A percentile compares a stretch with the other conserved stretches of the same genome.
These are phyloP conservation scores for Crocidura indochinensis DNA, from an alignment of 2,797 vertebrate species.

Conservation along the genomic window DNA sequence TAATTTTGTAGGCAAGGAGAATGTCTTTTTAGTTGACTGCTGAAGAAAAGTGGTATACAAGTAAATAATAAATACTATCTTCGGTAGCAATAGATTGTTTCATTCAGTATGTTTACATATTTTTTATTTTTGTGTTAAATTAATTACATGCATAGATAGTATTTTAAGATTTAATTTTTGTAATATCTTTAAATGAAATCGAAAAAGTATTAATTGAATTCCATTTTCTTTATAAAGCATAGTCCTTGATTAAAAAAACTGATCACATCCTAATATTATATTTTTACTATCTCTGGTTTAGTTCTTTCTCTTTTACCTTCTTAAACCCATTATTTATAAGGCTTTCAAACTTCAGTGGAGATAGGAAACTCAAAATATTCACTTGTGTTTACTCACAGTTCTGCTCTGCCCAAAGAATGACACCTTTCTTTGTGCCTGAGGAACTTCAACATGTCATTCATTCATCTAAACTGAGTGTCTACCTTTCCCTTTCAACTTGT, in stretches of 20 bases:
- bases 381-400: slow-evolving; percentile 5
- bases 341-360: neutral
- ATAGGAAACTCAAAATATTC: neutral
- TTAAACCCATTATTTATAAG: neutral
- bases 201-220: slow-evolving; percentile 49
- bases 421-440: slow-evolving; percentile 37
- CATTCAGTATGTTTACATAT: slow-evolving; percentile 43
- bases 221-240: slow-evolving; percentile 57
- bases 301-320: neutral
- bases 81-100: slow-evolving; percentile 27
- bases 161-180: slow-evolving; percentile 59
- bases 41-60: slow-evolving; percentile 58
- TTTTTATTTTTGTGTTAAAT: slow-evolving; percentile 47
- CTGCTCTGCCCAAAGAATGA: neutral
- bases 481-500: neutral
- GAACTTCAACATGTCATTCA: neutral
- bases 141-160: slow-evolving; percentile 19
- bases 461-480: neutral
- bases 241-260: slow-evolving; percentile 51
- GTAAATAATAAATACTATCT: slow-evolving; percentile 37
- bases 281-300: slow-evolving; percentile 31
- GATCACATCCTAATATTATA: slow-evolving; percentile 16
- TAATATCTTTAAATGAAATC: slow-evolving; percentile 63
- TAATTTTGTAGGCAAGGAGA: slow-evolving; percentile 58
- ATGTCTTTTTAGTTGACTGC: slow-evolving; percentile 3